These are phyloP conservation scores for Condylura cristata DNA, from an alignment of 2,113 vertebrate species.

Conservation along the genomic window DNA sequence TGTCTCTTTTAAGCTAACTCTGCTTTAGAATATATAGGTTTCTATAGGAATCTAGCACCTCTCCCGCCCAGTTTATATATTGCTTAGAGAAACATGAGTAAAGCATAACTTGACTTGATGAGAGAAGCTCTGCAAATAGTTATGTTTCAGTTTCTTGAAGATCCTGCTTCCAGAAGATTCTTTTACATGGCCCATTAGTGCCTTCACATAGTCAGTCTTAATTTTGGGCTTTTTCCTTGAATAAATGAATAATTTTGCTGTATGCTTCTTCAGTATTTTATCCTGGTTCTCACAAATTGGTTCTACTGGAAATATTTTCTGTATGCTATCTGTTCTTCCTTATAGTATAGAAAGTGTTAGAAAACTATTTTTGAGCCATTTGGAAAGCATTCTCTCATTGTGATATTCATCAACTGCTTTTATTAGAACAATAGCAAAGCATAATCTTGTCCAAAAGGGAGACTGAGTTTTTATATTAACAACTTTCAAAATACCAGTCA, in stretches of 20 bases:
- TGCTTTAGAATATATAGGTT: neutral
- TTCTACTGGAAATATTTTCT: constrained; percentile 28
- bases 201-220: neutral
- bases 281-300: neutral
- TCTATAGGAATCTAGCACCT: neutral
- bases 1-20: neutral
- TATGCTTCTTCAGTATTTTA: neutral
- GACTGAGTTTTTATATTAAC: constrained; percentile 74
- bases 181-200: neutral
- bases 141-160: neutral
- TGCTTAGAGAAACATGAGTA: neutral
- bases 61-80: neutral
- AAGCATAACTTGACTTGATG: neutral
- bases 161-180: neutral
- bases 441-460: constrained; percentile 74
- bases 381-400: constrained; percentile 58
- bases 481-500: constrained; percentile 70
- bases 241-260: neutral
- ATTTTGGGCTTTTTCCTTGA: neutral
- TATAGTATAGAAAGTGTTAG: neutral
- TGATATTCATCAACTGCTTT: constrained; percentile 61
- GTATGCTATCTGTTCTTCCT: neutral
- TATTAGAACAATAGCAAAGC: constrained; percentile 49
- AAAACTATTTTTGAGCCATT: constrained; percentile 42
- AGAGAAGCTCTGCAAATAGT: neutral